Conservation (phyloP, 2,888 invertebrate genomes). For the Lathronympha strigana region DNA sequence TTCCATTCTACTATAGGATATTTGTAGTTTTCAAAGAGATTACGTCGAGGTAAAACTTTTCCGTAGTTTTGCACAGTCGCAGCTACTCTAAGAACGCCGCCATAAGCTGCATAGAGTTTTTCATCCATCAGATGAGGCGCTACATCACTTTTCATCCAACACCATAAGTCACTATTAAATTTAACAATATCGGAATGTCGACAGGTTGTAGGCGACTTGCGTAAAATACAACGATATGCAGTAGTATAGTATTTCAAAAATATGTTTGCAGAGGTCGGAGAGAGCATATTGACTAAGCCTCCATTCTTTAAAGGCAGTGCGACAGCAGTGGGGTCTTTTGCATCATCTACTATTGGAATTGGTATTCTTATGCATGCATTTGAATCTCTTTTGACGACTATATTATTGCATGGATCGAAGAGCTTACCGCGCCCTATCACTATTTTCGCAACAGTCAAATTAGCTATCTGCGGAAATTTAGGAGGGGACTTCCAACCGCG, state of each 20-base stretch:
- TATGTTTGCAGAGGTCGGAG: slow-evolving; percentile 64
- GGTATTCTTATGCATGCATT: slow-evolving; percentile 72
- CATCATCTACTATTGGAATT: slow-evolving; percentile 65
- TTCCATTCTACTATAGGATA: slow-evolving; percentile 56
- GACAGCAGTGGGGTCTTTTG: slow-evolving; percentile 61
- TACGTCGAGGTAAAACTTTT: slow-evolving; percentile 66
- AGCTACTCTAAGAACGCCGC: slow-evolving; percentile 72
- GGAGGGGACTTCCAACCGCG: slow-evolving; percentile 67
- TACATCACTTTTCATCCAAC: slow-evolving; percentile 76
- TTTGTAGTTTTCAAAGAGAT: slow-evolving; percentile 60
- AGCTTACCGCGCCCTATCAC: slow-evolving; percentile 60
- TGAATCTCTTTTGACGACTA: slow-evolving; percentile 65
- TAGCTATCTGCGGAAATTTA: slow-evolving; percentile 60
- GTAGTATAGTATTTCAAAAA: slow-evolving; percentile 73
- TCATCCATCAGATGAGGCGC: slow-evolving; percentile 73
- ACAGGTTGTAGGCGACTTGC: slow-evolving; percentile 65
- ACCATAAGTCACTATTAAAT: slow-evolving; percentile 76
- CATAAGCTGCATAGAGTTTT: slow-evolving; percentile 70
- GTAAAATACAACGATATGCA: slow-evolving; percentile 69
- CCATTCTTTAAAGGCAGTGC: slow-evolving; percentile 68
- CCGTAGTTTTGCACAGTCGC: slow-evolving; percentile 76
- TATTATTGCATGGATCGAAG: slow-evolving; percentile 63
- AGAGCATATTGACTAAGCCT: slow-evolving; percentile 63
- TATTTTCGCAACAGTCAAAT: slow-evolving; percentile 72
- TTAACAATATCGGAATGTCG: slow-evolving; percentile 72